phyloP scores from a whole-genome alignment of 2,888 invertebrate species.

The Unio delphinus region DNA sequence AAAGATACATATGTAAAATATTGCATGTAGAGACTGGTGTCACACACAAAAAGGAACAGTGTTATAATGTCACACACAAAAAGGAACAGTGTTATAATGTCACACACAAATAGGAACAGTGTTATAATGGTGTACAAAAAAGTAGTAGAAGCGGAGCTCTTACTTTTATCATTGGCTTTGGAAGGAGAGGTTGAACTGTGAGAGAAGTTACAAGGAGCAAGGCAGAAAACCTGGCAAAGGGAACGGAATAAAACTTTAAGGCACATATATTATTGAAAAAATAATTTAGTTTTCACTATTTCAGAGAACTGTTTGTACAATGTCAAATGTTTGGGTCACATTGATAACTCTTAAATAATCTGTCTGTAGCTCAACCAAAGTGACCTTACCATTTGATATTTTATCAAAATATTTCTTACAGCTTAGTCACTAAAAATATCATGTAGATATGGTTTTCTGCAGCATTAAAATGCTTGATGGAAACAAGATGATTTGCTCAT shows the following conservation, averaged over 20 bases:
- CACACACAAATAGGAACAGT: background rate
- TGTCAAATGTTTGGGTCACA: too few relatives aligned
- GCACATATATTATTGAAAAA: slow-evolving; percentile 11
- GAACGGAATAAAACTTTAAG: slow-evolving; percentile 21
- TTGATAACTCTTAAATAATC: slow-evolving; percentile 5
- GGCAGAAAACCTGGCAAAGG: slow-evolving; percentile 54
- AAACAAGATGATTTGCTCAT: too few relatives aligned
- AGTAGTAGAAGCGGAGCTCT: slow-evolving; percentile 11
- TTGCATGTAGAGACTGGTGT: background rate
- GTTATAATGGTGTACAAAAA: slow-evolving; percentile 1
- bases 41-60: slow-evolving; percentile 4
- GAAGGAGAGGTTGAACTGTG: slow-evolving; percentile 45
- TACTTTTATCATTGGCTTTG: slow-evolving; percentile 53
- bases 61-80: background rate
- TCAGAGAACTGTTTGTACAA: too few relatives aligned
- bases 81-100: background rate
- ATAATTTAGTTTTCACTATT: background rate
- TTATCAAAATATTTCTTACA: background rate
- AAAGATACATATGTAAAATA: too few relatives aligned
- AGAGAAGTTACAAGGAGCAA: slow-evolving; percentile 56
- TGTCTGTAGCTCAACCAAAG: background rate
- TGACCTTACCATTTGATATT: background rate
- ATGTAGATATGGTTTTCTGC: too few relatives aligned
- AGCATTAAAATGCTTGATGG: too few relatives aligned
- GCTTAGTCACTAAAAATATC: background rate